phyloP scores from a whole-genome alignment of 2,797 vertebrate genomes.

The Leuciscus waleckii region DNA sequence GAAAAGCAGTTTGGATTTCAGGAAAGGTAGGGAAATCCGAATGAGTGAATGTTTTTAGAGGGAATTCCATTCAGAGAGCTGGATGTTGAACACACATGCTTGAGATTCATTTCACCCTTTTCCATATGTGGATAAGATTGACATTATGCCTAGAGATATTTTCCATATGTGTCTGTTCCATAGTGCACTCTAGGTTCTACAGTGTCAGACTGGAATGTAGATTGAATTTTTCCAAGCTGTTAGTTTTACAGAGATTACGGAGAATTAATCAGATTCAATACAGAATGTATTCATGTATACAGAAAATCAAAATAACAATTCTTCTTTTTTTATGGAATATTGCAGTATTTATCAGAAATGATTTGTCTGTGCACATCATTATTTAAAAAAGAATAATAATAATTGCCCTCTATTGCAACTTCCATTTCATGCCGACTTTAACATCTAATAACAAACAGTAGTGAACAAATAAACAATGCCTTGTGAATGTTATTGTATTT shows the following conservation, averaged over 20 bases:
- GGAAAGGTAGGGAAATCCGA: constrained; percentile 36
- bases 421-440: neutral
- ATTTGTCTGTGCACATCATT: neutral
- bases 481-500: constrained; percentile 24
- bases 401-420: neutral
- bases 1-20: constrained; percentile 48
- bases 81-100: constrained; percentile 1
- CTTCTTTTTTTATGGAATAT: neutral
- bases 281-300: neutral
- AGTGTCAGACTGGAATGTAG: constrained; percentile 4
- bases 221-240: constrained; percentile 8
- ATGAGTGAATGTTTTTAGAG: neutral
- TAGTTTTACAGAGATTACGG: neutral
- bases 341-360: neutral
- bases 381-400: too few species aligned
- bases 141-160: constrained; percentile 20
- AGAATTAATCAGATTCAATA: neutral
- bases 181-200: neutral
- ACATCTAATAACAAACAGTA: neutral
- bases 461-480: neutral
- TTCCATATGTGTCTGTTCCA: constrained; percentile 19
- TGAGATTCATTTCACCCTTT: constrained; percentile 23
- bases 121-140: constrained; percentile 25
- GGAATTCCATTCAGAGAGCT: constrained; percentile 26
- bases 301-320: neutral